Evolutionary conservation across 2,888 invertebrate genomes (phyloP).

Genomic region (Scaptomyza polygonia): DNA sequence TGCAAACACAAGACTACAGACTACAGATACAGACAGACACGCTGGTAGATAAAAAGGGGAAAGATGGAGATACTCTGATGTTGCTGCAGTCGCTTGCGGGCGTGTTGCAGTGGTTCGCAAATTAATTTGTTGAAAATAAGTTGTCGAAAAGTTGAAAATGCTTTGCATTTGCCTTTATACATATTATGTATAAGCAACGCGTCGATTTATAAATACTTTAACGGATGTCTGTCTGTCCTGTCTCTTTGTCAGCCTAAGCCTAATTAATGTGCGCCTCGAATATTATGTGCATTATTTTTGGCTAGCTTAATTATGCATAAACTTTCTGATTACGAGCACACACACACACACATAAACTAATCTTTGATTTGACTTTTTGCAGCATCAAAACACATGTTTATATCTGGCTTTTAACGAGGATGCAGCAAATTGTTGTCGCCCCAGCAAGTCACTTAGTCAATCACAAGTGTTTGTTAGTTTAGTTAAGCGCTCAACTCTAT

Average conservation of each 20-base stretch:
- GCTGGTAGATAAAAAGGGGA: background rate
- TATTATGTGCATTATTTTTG: constrained; percentile 41
- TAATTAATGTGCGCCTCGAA: constrained; percentile 61
- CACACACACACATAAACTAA: constrained; percentile 40
- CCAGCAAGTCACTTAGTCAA: constrained; percentile 23
- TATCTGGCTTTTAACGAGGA: constrained; percentile 41
- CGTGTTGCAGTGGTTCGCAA: constrained; percentile 58
- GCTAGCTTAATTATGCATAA: constrained; percentile 62
- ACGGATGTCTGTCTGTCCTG: background rate
- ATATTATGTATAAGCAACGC: constrained; percentile 16
- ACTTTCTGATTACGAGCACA: constrained; percentile 37
- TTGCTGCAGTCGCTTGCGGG: constrained; percentile 34
- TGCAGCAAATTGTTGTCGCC: background rate
- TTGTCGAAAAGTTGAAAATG: constrained; percentile 72
- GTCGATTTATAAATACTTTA: constrained; percentile 62
- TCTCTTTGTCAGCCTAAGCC: constrained; percentile 43
- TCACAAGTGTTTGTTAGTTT: constrained; percentile 18
- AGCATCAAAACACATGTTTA: constrained; percentile 62
- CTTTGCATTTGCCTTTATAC: constrained; percentile 20
- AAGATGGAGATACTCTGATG: constrained; percentile 1
- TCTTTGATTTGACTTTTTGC: constrained; percentile 51
- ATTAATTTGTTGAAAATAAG: constrained; percentile 82
- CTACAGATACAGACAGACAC: background rate
- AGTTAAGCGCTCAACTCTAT: constrained; percentile 29
- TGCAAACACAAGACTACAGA: constrained; percentile 47